Base-by-base conservation (phyloP, 2,888 invertebrate genomes). In the Drosophila multiciliata region DNA sequence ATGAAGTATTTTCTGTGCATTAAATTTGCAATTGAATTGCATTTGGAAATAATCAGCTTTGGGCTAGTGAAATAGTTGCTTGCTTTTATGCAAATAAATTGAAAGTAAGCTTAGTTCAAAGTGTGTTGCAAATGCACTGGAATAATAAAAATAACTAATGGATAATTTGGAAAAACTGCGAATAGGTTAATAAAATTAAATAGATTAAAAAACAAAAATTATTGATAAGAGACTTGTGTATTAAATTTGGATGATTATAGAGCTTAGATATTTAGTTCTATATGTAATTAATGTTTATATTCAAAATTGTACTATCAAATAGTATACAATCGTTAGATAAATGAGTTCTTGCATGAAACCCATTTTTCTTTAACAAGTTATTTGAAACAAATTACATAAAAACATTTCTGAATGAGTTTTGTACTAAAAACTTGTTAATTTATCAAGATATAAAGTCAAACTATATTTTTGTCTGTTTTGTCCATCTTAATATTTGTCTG, bases 21-120 rank as follows among this genome's bases (percentile, higher is more conserved):
- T 64, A 63, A 65, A 62, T 65, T 53, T 63, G n/a, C 69, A 71
- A 75, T 75, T 66, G 54, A 75, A 69, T 73, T 66, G 60, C 50
- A 52, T 53, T 53, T 66, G 59, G 29, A 52, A 29, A 55, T 45
- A 58, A 49, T 68, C 36, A 33, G 52, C 50, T 65, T 55, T 40
- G 53, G 49, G 17, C 33, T 7, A 23, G 32, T 29, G n/a, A 55
- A 67, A 61, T 52, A 33, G 12, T 7, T 32, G 7, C 15, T 20
- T n/a, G 3, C 17, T 55, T n/a, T n/a, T n/a, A n/a, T 26, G 11
- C 9, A 50, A 11, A 29, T 50, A 50, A n/a, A n/a, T 20, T 33
- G 32, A 52, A 52, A 26, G 0, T 11, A 20, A 32, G 32, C n/a
- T 29, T 9, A 4, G 38, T 2, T 40, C 40, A 7, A n/a, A 55